Conservation (phyloP, 2,888 invertebrate genomes). For the Smittia aterrima region DNA sequence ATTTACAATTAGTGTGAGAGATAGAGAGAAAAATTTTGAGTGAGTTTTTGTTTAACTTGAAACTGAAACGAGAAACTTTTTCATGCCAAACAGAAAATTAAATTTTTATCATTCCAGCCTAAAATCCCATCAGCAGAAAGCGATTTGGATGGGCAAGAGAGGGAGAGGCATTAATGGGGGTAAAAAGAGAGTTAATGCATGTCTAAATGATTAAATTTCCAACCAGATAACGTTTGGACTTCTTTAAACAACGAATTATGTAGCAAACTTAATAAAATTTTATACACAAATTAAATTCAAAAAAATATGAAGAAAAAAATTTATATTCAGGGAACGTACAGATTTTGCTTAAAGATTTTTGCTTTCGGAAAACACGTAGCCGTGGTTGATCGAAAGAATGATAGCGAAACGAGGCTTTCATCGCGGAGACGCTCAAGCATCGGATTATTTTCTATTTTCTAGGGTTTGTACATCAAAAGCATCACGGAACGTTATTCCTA, state of each 20-base stretch:
- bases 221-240: neutral
- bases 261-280: neutral
- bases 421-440: neutral
- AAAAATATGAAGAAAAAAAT: slow-evolving; percentile 42
- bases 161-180: neutral
- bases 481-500: neutral
- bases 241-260: neutral
- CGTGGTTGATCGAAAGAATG: neutral
- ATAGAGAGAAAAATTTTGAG: too few relatives aligned
- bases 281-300: slow-evolving; percentile 34
- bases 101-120: slow-evolving; percentile 1
- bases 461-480: neutral
- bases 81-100: neutral
- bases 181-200: neutral
- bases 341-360: slow-evolving; percentile 22
- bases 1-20: too few relatives aligned
- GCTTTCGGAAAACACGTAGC: neutral
- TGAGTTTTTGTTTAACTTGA: too few relatives aligned
- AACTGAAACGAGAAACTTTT: neutral
- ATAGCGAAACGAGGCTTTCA: neutral
- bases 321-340: slow-evolving; percentile 34
- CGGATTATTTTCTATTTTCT: neutral
- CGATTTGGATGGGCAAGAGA: neutral
- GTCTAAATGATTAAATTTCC: neutral
- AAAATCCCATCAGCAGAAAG: neutral